These are phyloP conservation scores for Drosophila ercepeae DNA, from an alignment of 1,140 invertebrate species.

Conservation along the genomic window DNA sequence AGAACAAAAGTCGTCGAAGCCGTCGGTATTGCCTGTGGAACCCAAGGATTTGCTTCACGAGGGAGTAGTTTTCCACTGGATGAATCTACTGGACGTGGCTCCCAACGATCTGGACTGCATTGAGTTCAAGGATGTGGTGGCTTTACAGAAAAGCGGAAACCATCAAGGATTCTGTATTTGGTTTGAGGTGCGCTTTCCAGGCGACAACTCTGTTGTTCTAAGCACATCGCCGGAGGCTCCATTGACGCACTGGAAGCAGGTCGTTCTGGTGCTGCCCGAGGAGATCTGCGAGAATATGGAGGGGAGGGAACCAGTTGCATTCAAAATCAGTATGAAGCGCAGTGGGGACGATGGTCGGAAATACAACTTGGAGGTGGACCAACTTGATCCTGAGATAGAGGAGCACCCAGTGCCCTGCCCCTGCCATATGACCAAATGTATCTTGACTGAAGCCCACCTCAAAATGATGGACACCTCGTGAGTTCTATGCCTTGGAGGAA, in stretches of 20 bases:
- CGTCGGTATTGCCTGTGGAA: slow-evolving; percentile 84
- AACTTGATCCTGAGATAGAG: slow-evolving; percentile 88
- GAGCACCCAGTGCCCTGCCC: slow-evolving; percentile 91
- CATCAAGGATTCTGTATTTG: slow-evolving; percentile 90
- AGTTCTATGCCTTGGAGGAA: background rate
- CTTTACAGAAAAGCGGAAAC: slow-evolving; percentile 85
- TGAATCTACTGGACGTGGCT: slow-evolving; percentile 85
- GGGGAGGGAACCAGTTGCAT: slow-evolving; percentile 87
- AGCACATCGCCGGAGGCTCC: slow-evolving; percentile 90
- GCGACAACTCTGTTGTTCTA: slow-evolving; percentile 85
- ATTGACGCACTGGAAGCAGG: slow-evolving; percentile 99
- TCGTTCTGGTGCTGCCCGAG: slow-evolving; percentile 90
- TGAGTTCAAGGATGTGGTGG: slow-evolving; percentile 83
- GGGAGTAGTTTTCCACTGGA: slow-evolving; percentile 85
- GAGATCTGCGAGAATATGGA: slow-evolving; percentile 84
- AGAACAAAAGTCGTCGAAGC: slow-evolving; percentile 85
- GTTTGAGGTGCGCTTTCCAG: slow-evolving; percentile 87
- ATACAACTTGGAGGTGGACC: slow-evolving; percentile 87
- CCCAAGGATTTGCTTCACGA: slow-evolving; percentile 85
- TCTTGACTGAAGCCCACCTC: slow-evolving; percentile 86
- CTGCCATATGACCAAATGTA: slow-evolving; percentile 91
- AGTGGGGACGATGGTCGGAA: slow-evolving; percentile 83
- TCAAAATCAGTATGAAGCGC: slow-evolving; percentile 87
- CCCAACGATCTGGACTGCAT: slow-evolving; percentile 84
- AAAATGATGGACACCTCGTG: slow-evolving; percentile 67